A percentile compares a stretch with the other conserved stretches of the same genome.
Evolutionary conservation across 2,888 invertebrate genomes (phyloP).

Genomic region (Pelosia muscerda): DNA sequence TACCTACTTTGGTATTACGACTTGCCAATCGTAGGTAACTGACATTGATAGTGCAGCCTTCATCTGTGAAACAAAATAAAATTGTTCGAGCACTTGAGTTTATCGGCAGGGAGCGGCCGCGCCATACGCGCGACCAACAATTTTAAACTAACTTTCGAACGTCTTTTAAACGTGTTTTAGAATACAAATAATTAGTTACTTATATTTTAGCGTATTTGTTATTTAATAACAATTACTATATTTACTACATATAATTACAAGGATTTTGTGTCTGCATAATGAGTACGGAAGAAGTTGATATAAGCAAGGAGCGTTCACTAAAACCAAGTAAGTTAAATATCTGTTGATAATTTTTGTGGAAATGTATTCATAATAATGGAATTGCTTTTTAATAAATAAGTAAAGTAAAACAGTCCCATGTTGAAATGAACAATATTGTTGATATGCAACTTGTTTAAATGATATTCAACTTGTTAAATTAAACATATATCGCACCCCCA

Average conservation of each 20-base stretch:
- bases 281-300: not conserved
- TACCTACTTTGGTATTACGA: too few relatives aligned
- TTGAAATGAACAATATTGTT: not conserved
- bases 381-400: too few relatives aligned
- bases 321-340: conserved; percentile 13
- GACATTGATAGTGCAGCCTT: conserved; percentile 2
- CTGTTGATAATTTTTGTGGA: not conserved
- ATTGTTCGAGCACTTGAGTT: not conserved
- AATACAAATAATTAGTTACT: not conserved
- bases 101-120: not conserved
- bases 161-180: not conserved
- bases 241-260: too few relatives aligned
- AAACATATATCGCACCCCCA: too few relatives aligned
- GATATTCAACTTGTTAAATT: too few relatives aligned
- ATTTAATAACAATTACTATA: too few relatives aligned
- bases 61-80: not conserved
- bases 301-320: not conserved
- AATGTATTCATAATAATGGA: not conserved
- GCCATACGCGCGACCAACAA: not conserved
- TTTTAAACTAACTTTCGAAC: not conserved
- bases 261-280: not conserved
- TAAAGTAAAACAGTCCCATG: too few relatives aligned
- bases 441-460: not conserved
- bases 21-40: not conserved
- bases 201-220: too few relatives aligned